phyloP scores from a whole-genome alignment of 2,113 vertebrate species.

The Sylvilagus bachmani region DNA sequence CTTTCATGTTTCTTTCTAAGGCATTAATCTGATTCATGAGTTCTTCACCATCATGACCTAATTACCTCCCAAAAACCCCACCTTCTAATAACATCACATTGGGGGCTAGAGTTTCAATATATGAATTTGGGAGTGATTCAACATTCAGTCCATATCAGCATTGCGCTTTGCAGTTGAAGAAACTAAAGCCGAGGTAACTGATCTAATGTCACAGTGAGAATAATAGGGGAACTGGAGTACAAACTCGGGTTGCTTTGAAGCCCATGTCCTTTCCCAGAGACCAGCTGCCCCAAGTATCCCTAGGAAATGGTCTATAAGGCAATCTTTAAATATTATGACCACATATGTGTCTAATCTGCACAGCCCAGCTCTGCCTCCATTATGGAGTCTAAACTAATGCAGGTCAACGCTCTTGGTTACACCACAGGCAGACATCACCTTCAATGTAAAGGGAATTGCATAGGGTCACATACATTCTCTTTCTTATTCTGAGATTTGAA shows the following conservation, averaged over 20 bases:
- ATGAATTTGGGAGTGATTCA: background rate
- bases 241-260: background rate
- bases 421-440: background rate
- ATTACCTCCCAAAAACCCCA: no score
- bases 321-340: background rate
- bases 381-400: background rate
- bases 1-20: background rate
- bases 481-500: background rate
- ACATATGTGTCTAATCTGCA: background rate
- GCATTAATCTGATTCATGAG: no score
- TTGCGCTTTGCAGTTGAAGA: background rate
- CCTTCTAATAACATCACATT: background rate
- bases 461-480: background rate
- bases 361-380: rapidly evolving
- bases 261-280: background rate
- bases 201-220: background rate
- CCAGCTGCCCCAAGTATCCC: background rate
- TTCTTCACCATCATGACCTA: background rate
- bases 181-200: background rate
- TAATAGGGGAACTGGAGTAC: background rate
- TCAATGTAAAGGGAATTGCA: background rate
- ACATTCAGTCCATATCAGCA: background rate
- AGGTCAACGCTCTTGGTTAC: background rate
- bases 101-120: background rate
- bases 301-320: background rate